phyloP scores from a whole-genome alignment of 1,140 invertebrate species.

The Drosophila arizonae region DNA sequence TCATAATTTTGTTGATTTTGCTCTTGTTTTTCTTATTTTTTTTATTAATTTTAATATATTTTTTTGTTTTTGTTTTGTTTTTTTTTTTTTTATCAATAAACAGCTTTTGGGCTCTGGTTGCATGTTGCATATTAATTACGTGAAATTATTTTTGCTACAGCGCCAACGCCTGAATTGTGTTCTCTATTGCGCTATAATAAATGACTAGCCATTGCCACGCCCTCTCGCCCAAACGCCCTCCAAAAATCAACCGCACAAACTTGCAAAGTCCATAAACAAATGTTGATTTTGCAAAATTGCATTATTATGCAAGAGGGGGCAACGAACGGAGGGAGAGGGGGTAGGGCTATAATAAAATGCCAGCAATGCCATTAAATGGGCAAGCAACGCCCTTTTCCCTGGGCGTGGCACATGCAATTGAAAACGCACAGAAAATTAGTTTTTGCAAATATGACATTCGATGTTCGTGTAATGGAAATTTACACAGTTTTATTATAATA shows the following conservation, averaged over 20 bases:
- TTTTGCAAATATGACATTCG: not conserved
- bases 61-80: too few species aligned
- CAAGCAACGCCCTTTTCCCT: conserved; percentile 1
- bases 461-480: conserved; percentile 15
- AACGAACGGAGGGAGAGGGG: not conserved
- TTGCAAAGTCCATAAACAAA: conserved; percentile 35
- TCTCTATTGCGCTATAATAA: conserved; percentile 2
- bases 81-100: not conserved
- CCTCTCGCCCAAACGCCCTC: not conserved
- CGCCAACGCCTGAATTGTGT: not conserved
- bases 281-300: conserved; percentile 39
- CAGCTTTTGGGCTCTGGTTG: not conserved
- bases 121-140: conserved; percentile 19
- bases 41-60: not conserved
- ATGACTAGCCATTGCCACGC: conserved; percentile 17
- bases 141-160: conserved; percentile 1
- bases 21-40: too few species aligned
- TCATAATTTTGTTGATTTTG: too few species aligned
- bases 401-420: conserved; percentile 29
- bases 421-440: conserved; percentile 8
- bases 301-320: conserved; percentile 3
- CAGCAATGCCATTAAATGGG: conserved; percentile 23
- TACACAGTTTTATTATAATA: conserved; percentile 2
- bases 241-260: conserved; percentile 28
- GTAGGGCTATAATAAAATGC: conserved; percentile 4